These are phyloP conservation scores for Poeciliopsis presidionis DNA, from an alignment of 2,797 vertebrate species.

Conservation along the genomic window DNA sequence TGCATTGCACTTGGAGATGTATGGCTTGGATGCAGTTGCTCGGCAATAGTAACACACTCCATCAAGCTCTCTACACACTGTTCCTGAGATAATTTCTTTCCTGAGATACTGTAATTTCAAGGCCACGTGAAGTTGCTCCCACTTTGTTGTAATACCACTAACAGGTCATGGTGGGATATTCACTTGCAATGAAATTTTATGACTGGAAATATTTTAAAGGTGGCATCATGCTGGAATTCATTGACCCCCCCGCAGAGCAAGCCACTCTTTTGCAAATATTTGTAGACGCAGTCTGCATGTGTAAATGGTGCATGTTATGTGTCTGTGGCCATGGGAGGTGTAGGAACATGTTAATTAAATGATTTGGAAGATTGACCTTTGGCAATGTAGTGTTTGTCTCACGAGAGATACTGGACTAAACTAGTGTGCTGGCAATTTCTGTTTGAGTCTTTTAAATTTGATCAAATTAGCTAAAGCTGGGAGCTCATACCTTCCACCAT, in stretches of 20 bases:
- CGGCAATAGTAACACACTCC: neutral
- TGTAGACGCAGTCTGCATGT: neutral
- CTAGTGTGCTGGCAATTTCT: neutral
- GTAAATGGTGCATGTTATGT: neutral
- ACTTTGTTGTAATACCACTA: neutral
- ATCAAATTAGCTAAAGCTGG: neutral
- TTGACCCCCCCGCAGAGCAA: neutral
- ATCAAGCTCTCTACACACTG: neutral
- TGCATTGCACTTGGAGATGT: neutral
- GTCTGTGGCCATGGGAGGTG: neutral
- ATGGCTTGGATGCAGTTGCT: neutral
- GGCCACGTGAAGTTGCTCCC: neutral
- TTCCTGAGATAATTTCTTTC: slow-evolving; percentile 1
- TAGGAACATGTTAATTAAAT: neutral
- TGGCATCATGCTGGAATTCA: neutral
- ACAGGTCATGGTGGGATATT: neutral
- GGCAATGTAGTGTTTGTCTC: neutral
- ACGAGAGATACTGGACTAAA: neutral
- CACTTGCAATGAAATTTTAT: neutral
- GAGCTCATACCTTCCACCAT: neutral
- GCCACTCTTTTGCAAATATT: neutral
- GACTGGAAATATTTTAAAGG: neutral
- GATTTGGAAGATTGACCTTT: neutral
- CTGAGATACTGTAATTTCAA: neutral
- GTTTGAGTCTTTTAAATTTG: neutral